Evolutionary conservation across 1,140 invertebrate genomes (phyloP).

Genomic region (Nebria ingens): DNA sequence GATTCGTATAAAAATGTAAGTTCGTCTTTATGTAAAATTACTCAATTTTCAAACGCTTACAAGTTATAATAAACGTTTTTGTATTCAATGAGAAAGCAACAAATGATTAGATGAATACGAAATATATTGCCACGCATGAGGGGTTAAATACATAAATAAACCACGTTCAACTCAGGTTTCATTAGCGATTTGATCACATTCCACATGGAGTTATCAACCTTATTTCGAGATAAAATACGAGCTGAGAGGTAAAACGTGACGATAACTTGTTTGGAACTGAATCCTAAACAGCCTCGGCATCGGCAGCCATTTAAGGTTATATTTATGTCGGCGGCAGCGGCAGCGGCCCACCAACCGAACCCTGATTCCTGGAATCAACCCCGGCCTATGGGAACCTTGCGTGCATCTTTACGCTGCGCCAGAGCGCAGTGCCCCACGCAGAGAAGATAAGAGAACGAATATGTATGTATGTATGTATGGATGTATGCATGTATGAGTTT

Average conservation of each 20-base stretch:
- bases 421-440: background rate
- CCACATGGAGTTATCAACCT: background rate
- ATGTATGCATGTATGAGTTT: no score
- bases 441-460: background rate
- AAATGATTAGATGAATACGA: no score
- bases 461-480: no score
- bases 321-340: background rate
- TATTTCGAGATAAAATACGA: background rate
- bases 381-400: background rate
- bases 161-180: background rate
- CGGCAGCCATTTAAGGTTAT: background rate
- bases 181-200: background rate
- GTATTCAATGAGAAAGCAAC: no score
- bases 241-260: background rate
- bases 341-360: no score
- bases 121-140: no score
- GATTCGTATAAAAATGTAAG: no score
- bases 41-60: no score
- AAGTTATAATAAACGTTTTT: no score
- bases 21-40: no score
- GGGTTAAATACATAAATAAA: no score
- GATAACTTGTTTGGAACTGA: background rate
- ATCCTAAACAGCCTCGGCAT: no score
- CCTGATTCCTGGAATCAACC: slow-evolving; percentile 2
- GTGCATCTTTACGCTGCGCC: background rate